phyloP scores from a whole-genome alignment of 2,113 vertebrate genomes.

The Eira barbara region DNA sequence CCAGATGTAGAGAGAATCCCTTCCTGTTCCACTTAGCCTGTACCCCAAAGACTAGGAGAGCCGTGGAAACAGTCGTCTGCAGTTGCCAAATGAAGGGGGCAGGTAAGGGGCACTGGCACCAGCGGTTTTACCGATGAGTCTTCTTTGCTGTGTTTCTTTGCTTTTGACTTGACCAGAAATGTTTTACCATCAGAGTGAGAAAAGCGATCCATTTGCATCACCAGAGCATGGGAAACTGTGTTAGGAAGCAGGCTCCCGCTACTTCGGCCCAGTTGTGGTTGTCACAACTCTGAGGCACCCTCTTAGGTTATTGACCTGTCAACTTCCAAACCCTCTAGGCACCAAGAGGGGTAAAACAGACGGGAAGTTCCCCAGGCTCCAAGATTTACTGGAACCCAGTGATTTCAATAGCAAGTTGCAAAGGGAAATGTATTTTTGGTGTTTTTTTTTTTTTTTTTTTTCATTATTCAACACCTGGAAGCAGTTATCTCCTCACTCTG shows the following conservation, averaged over 20 bases:
- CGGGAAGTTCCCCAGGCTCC: neutral
- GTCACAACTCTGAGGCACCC: neutral
- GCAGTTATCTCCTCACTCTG: neutral
- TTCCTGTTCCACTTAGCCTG: neutral
- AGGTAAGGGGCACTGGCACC: neutral
- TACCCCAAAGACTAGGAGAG: neutral
- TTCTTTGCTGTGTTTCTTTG: neutral
- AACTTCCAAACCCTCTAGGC: neutral
- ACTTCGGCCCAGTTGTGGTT: neutral
- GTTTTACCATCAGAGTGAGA: neutral
- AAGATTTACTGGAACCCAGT: neutral
- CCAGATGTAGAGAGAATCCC: neutral
- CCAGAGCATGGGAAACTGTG: neutral
- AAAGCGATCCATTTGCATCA: neutral
- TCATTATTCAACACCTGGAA: neutral
- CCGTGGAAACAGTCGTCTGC: accelerated
- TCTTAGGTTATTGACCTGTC: neutral
- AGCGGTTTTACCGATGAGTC: neutral
- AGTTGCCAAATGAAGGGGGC: neutral
- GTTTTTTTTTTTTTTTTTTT: neutral
- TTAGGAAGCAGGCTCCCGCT: neutral
- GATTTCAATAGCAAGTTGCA: neutral
- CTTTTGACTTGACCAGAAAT: neutral
- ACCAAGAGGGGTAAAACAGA: neutral
- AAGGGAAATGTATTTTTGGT: neutral